Conservation (phyloP, 92 coral and sea anemone species). For the Siderastrea radians region DNA sequence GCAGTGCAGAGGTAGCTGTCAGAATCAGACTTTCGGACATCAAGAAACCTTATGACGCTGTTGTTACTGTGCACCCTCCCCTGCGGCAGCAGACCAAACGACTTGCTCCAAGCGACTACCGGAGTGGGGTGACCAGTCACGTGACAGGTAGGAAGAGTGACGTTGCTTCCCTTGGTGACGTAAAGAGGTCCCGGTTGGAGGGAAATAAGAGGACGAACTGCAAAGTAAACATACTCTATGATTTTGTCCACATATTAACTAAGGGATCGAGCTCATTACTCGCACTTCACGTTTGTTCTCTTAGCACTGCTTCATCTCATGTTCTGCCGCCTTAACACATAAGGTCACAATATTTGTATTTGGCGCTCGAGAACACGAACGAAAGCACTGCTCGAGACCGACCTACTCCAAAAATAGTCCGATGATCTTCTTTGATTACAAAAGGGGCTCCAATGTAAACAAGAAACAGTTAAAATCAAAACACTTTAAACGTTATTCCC, state of each 20-base stretch:
- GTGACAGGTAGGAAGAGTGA: slow-evolving; percentile 78
- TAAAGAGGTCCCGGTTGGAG: slow-evolving; percentile 62
- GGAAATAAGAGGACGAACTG: slow-evolving; percentile 60
- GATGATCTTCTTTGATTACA: no score
- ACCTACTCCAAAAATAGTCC: no score
- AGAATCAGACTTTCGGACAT: slow-evolving; percentile 35
- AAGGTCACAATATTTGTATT: no score
- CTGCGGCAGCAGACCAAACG: slow-evolving; percentile 55
- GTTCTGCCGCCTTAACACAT: no score
- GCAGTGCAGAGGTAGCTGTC: slow-evolving; percentile 63
- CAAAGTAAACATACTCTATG: neutral
- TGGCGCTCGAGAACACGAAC: no score
- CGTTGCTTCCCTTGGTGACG: slow-evolving; percentile 53
- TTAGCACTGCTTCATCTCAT: no score
- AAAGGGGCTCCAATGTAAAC: no score
- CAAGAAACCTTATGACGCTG: slow-evolving; percentile 11
- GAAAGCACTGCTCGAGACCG: no score
- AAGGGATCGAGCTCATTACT: no score
- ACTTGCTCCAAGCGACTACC: slow-evolving; percentile 71
- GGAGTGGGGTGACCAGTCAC: slow-evolving; percentile 79
- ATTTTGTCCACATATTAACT: neutral
- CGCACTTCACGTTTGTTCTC: no score
- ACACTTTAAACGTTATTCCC: no score
- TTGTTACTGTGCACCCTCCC: slow-evolving; percentile 29
- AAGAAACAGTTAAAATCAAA: no score